These are phyloP conservation scores for Microhierax caerulescens DNA, from an alignment of 2,797 vertebrate genomes.

Conservation along the genomic window DNA sequence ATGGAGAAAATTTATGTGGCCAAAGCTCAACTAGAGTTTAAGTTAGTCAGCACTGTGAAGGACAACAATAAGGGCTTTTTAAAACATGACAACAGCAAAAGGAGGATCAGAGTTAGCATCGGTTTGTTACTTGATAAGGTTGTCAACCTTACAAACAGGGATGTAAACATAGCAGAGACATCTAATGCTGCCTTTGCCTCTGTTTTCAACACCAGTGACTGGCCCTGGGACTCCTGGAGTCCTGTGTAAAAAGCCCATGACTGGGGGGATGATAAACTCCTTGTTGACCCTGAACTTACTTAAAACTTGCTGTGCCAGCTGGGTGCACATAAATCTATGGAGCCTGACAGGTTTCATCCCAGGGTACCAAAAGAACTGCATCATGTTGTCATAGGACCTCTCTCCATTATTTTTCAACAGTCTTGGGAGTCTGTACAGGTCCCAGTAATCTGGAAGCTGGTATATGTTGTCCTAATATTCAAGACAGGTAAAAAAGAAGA, in stretches of 20 bases:
- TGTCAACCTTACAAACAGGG: background rate
- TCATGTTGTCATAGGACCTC: no score
- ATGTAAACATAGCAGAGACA: background rate
- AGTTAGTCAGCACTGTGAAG: background rate
- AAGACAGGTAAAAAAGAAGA: no score
- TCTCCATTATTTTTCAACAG: no score
- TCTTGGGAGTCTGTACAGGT: no score
- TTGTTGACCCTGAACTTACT: background rate
- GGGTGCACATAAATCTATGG: no score
- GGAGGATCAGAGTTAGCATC: background rate
- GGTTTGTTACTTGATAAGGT: background rate
- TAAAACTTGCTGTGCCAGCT: background rate
- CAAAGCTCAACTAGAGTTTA: background rate
- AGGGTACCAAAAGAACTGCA: no score
- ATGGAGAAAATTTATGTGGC: background rate
- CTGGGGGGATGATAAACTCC: background rate
- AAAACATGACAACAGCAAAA: background rate
- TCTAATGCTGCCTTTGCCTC: background rate
- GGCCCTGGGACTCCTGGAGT: background rate
- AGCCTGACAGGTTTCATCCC: no score
- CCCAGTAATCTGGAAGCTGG: no score
- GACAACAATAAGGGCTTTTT: background rate
- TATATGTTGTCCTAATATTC: no score
- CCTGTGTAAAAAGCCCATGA: background rate
- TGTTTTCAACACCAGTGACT: background rate